phyloP scores from a whole-genome alignment of 2,888 invertebrate genomes.

The Limenitis camilla region DNA sequence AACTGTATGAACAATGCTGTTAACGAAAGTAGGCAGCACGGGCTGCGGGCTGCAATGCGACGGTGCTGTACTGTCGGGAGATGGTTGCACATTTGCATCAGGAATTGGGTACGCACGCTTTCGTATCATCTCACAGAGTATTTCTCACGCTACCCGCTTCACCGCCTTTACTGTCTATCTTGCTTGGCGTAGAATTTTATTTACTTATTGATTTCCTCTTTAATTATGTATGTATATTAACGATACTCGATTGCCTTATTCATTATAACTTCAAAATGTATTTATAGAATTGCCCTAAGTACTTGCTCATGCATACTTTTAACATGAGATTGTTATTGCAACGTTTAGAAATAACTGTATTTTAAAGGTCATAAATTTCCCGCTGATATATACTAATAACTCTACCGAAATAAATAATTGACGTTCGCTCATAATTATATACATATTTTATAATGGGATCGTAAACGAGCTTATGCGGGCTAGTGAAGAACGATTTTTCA shows the following conservation, averaged over 20 bases:
- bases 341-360: conserved; percentile 38
- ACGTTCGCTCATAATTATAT: conserved; percentile 51
- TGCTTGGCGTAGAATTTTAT: background rate
- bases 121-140: conserved; percentile 48
- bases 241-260: too few relatives aligned
- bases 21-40: conserved; percentile 54
- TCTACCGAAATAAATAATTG: conserved; percentile 46
- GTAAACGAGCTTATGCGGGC: conserved; percentile 43
- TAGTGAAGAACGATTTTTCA: conserved; percentile 51
- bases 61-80: conserved; percentile 35
- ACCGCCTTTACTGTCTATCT: conserved; percentile 4
- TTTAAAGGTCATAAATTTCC: conserved; percentile 43
- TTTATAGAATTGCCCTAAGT: too few relatives aligned
- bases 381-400: conserved; percentile 33
- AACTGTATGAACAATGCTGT: conserved; percentile 48
- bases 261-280: too few relatives aligned
- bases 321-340: conserved; percentile 25
- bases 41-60: conserved; percentile 36
- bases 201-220: background rate
- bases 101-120: conserved; percentile 69
- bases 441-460: conserved; percentile 43
- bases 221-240: background rate
- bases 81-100: conserved; percentile 63
- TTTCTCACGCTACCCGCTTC: conserved; percentile 56
- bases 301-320: too few relatives aligned